Conservation (phyloP, 2,888 invertebrate genomes). For the Diarsia rubi region DNA sequence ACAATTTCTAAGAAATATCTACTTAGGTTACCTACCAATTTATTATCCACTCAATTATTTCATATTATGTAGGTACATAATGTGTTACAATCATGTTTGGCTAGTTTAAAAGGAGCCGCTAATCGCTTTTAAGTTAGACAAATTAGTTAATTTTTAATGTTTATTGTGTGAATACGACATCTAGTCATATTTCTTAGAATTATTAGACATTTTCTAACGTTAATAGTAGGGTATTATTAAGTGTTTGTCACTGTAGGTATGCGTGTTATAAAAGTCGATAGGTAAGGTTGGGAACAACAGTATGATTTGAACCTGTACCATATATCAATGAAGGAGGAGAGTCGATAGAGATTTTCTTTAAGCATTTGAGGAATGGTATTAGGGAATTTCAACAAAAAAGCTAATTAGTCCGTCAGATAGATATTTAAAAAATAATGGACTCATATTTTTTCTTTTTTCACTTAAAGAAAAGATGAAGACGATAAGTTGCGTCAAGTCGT, state of each 20-base stretch:
- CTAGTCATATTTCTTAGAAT: constrained; percentile 42
- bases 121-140: constrained; percentile 49
- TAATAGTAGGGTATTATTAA: background rate
- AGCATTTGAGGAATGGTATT: no score
- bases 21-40: constrained; percentile 17
- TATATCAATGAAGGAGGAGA: background rate
- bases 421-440: no score
- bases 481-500: no score
- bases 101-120: constrained; percentile 50
- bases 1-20: constrained; percentile 3
- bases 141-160: constrained; percentile 50
- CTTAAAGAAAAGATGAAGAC: no score
- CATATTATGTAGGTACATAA: background rate
- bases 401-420: no score
- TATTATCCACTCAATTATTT: constrained; percentile 28
- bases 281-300: background rate
- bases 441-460: no score
- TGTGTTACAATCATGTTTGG: constrained; percentile 16
- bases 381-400: no score
- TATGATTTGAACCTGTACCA: background rate
- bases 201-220: constrained; percentile 5
- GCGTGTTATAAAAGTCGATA: constrained; percentile 6
- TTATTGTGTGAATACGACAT: constrained; percentile 8
- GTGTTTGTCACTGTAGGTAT: background rate
- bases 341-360: background rate